These are phyloP conservation scores for Drosophila meridionalis DNA, from an alignment of 2,888 invertebrate genomes.

Conservation along the genomic window DNA sequence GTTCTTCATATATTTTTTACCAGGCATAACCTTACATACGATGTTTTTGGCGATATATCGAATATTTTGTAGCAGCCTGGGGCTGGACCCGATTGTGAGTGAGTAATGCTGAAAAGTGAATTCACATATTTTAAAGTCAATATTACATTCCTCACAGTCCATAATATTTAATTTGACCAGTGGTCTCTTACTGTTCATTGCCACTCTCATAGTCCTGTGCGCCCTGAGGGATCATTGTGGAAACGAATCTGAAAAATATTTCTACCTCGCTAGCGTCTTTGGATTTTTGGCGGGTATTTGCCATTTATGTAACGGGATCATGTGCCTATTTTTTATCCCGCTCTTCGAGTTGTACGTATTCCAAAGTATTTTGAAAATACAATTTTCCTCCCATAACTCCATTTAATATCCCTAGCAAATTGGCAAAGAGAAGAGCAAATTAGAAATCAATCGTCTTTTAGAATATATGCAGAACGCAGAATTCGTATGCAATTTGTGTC, in stretches of 20 bases:
- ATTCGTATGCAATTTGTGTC: too few species aligned
- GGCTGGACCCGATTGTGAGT: constrained; percentile 71
- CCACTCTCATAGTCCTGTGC: constrained; percentile 32
- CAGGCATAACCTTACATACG: constrained; percentile 43
- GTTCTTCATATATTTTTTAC: constrained; percentile 44
- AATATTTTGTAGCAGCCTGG: constrained; percentile 48
- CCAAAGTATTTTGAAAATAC: too few species aligned
- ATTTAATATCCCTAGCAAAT: neutral
- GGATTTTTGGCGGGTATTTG: constrained; percentile 57
- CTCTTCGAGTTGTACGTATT: constrained; percentile 58
- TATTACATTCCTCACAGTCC: constrained; percentile 42
- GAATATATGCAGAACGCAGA: too few species aligned
- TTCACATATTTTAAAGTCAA: neutral
- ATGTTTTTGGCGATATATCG: constrained; percentile 41
- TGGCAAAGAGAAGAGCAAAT: neutral
- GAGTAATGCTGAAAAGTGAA: neutral
- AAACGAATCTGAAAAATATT: constrained; percentile 44
- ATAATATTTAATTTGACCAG: constrained; percentile 54
- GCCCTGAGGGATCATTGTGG: constrained; percentile 53
- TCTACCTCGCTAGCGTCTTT: constrained; percentile 26
- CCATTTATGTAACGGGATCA: constrained; percentile 53
- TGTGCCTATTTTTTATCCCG: constrained; percentile 62
- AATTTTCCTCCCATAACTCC: neutral
- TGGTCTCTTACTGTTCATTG: constrained; percentile 41
- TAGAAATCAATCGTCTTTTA: too few species aligned